These are phyloP conservation scores for Abramis brama DNA, from an alignment of 2,113 vertebrate genomes.

Conservation along the genomic window DNA sequence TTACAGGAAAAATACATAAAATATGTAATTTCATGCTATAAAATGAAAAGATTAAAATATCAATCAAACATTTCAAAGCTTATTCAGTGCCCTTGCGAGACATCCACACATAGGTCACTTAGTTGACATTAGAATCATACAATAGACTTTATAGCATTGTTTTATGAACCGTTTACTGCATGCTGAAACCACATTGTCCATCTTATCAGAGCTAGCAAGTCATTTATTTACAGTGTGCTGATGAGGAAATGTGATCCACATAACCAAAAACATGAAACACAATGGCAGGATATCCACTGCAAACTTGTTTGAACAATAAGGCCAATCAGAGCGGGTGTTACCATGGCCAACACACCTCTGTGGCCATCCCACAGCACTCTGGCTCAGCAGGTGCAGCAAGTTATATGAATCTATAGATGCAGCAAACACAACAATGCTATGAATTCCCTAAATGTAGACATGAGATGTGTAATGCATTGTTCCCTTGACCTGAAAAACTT, in stretches of 20 bases:
- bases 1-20: background rate
- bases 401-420: background rate
- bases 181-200: background rate
- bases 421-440: background rate
- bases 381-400: constrained; percentile 46
- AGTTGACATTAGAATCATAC: background rate
- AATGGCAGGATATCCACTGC: constrained; percentile 25
- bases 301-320: constrained; percentile 29
- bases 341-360: constrained; percentile 24
- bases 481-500: background rate
- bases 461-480: background rate
- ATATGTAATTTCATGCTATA: background rate
- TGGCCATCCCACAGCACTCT: background rate
- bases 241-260: constrained; percentile 34
- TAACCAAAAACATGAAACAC: background rate
- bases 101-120: background rate
- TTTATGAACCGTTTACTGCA: background rate
- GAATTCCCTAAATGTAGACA: background rate
- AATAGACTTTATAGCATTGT: background rate
- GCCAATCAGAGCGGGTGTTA: background rate
- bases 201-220: constrained; percentile 12
- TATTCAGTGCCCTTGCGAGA: background rate
- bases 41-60: background rate
- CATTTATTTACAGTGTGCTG: constrained; percentile 32
- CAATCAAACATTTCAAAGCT: background rate